Percentiles rank a stretch among this genome's conserved stretches.
phyloP scores from a whole-genome alignment of 1,140 invertebrate genomes.

The Drosophila athabasca region DNA sequence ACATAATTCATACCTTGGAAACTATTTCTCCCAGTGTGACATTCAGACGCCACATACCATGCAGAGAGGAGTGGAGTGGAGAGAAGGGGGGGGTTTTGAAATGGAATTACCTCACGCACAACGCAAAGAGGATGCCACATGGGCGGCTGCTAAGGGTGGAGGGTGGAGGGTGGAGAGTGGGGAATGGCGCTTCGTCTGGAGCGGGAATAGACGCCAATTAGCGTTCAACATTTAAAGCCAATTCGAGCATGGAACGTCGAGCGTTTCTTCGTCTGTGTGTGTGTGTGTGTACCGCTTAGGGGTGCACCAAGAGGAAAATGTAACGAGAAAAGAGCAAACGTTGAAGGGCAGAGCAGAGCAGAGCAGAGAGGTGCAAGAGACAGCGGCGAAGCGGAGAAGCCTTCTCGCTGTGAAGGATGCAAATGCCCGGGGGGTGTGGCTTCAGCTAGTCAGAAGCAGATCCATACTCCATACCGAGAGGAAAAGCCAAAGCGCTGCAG shows the following conservation, averaged over 20 bases:
- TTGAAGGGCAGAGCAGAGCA: background rate
- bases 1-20: too few relatives aligned
- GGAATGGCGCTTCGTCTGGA: background rate
- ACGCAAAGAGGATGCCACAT: constrained; percentile 42
- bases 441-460: constrained; percentile 8
- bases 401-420: constrained; percentile 16
- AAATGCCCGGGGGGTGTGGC: constrained; percentile 40
- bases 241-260: constrained; percentile 66
- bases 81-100: constrained; percentile 2
- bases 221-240: constrained; percentile 81
- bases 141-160: background rate
- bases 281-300: constrained; percentile 51
- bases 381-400: constrained; percentile 3
- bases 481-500: constrained; percentile 61
- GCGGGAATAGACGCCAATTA: constrained; percentile 71
- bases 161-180: background rate
- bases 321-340: constrained; percentile 8
- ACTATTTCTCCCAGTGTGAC: too few relatives aligned
- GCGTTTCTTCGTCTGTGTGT: constrained; percentile 23
- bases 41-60: constrained; percentile 50
- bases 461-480: constrained; percentile 12
- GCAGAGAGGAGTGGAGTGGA: constrained; percentile 29
- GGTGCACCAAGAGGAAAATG: constrained; percentile 55
- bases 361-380: background rate
- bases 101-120: constrained; percentile 56